phyloP scores from a whole-genome alignment of 2,797 vertebrate genomes.

The Neostethus bicornis region DNA sequence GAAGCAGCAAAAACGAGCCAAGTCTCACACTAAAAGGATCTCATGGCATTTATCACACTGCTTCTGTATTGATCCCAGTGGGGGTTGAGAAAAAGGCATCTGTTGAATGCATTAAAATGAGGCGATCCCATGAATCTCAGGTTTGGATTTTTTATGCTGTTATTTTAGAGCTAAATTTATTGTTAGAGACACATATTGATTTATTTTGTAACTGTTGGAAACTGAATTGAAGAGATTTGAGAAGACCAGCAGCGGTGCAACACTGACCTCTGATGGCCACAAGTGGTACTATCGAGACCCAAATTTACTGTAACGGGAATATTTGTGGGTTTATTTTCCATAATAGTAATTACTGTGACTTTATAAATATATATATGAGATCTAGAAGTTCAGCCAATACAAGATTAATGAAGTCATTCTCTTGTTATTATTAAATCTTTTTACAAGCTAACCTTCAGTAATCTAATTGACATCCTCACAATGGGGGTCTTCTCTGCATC shows the following conservation, averaged over 20 bases:
- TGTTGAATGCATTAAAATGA: slow-evolving; percentile 27
- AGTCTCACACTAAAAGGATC: slow-evolving; percentile 40
- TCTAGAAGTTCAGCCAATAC: slow-evolving; percentile 16
- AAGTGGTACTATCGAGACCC: slow-evolving; percentile 37
- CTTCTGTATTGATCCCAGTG: slow-evolving; percentile 38
- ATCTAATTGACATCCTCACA: slow-evolving; percentile 56
- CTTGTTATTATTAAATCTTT: slow-evolving; percentile 27
- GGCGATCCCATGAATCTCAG: neutral
- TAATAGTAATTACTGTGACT: slow-evolving; percentile 18
- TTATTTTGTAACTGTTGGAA: neutral
- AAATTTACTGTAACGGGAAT: neutral
- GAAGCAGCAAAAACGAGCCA: slow-evolving; percentile 38
- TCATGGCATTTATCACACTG: slow-evolving; percentile 45
- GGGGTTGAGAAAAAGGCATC: slow-evolving; percentile 35
- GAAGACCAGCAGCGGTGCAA: slow-evolving; percentile 60
- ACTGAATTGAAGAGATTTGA: slow-evolving; percentile 45
- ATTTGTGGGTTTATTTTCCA: neutral
- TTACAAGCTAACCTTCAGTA: slow-evolving; percentile 35
- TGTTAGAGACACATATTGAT: slow-evolving; percentile 1
- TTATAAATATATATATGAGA: slow-evolving; percentile 12
- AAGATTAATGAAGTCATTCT: slow-evolving; percentile 18
- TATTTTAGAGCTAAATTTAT: neutral
- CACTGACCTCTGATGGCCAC: slow-evolving; percentile 72
- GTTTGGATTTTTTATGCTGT: neutral
- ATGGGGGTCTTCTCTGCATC: slow-evolving; percentile 22